phyloP scores from a whole-genome alignment of 1,140 invertebrate genomes.

The Lepidurus arcticus region DNA sequence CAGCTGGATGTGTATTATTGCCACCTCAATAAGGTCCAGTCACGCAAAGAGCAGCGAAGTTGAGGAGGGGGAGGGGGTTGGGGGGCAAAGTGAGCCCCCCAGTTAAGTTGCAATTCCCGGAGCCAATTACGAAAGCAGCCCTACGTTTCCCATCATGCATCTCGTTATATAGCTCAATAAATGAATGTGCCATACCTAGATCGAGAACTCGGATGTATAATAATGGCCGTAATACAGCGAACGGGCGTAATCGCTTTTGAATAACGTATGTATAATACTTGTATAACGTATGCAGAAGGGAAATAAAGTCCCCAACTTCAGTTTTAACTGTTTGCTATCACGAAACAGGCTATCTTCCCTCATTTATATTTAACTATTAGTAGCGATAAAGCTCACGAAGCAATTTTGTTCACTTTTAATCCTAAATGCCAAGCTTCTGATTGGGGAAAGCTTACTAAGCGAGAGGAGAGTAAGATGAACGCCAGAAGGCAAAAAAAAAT shows the following conservation, averaged over 20 bases:
- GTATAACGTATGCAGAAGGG: too few relatives aligned
- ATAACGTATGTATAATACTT: neutral
- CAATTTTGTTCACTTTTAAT: too few relatives aligned
- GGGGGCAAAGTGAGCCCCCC: neutral
- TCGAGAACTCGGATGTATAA: neutral
- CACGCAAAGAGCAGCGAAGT: neutral
- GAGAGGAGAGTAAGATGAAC: neutral
- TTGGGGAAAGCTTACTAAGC: neutral
- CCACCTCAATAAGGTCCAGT: neutral
- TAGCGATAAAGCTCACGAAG: too few relatives aligned
- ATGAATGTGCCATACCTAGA: neutral
- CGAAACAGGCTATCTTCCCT: too few relatives aligned
- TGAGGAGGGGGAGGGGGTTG: too few relatives aligned
- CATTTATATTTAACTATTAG: too few relatives aligned
- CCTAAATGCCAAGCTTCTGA: too few relatives aligned
- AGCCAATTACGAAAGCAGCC: neutral
- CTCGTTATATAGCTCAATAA: constrained; percentile 22
- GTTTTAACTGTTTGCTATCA: too few relatives aligned
- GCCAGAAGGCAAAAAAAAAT: neutral
- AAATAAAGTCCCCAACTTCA: too few relatives aligned
- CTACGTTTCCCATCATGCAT: neutral
- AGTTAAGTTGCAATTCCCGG: neutral
- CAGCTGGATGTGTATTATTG: neutral
- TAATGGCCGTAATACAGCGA: neutral
- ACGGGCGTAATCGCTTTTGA: neutral